phyloP scores from a whole-genome alignment of 2,113 vertebrate genomes.

The Oophaga pumilio region DNA sequence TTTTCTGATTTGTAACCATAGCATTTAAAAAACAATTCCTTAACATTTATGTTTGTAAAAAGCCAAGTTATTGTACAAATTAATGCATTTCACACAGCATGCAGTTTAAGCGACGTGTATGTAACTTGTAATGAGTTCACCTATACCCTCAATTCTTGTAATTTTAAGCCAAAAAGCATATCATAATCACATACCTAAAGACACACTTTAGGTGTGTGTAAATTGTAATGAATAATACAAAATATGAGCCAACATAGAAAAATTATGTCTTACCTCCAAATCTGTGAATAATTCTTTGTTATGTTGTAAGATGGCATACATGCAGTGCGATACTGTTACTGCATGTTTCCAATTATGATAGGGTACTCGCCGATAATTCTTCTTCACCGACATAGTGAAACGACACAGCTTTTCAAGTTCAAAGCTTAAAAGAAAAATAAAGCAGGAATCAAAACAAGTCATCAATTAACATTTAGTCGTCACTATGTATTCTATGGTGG shows the following conservation, averaged over 20 bases:
- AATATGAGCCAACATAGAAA: not conserved
- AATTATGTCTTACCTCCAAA: constrained; percentile 80
- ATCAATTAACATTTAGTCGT: too few relatives aligned
- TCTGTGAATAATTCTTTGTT: constrained; percentile 88
- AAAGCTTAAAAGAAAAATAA: constrained; percentile 76
- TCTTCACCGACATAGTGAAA: constrained; percentile 98
- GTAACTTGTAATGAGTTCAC: too few relatives aligned
- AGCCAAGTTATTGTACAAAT: not conserved
- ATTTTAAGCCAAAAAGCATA: too few relatives aligned
- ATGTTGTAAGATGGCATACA: constrained; percentile 94
- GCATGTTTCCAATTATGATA: constrained; percentile 99
- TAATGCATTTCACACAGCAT: not conserved
- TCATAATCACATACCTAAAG: too few relatives aligned
- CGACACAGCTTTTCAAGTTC: constrained; percentile 95
- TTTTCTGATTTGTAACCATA: too few relatives aligned
- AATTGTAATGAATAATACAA: not conserved
- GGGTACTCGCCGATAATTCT: constrained; percentile 97
- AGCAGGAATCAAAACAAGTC: not conserved
- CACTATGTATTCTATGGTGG: not conserved
- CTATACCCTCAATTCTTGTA: too few relatives aligned
- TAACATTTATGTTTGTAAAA: not conserved
- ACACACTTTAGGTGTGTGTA: too few relatives aligned
- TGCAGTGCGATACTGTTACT: constrained; percentile 93
- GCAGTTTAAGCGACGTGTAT: too few relatives aligned
- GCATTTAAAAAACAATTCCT: not conserved